A percentile compares a stretch with the other conserved stretches of the same genome.
These are phyloP conservation scores for Drosophila percnosoma DNA, from an alignment of 2,888 invertebrate species.

Conservation along the genomic window DNA sequence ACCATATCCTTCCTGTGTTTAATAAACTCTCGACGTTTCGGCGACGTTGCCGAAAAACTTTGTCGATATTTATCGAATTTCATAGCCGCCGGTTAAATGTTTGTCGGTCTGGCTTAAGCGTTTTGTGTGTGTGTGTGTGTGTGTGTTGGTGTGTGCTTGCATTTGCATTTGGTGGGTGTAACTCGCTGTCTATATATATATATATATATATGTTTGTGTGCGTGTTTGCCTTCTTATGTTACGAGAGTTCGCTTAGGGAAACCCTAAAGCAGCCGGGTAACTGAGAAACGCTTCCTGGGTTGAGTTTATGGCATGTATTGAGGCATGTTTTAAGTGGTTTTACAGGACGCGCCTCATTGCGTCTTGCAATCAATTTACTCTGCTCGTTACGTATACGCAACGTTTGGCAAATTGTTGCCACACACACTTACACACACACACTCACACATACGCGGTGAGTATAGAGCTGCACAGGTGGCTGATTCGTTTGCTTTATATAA, in stretches of 20 bases:
- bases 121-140: slow-evolving; percentile 17
- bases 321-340: slow-evolving; percentile 83
- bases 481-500: slow-evolving; percentile 22
- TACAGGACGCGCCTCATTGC: slow-evolving; percentile 84
- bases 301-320: slow-evolving; percentile 82
- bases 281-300: slow-evolving; percentile 43
- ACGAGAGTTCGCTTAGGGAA: slow-evolving; percentile 41
- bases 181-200: slow-evolving; percentile 8
- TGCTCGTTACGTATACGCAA: slow-evolving; percentile 69
- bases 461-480: slow-evolving; percentile 46
- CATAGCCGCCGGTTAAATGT: slow-evolving; percentile 78
- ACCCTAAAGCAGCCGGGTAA: slow-evolving; percentile 25
- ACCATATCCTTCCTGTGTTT: slow-evolving; percentile 74
- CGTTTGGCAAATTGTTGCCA: slow-evolving; percentile 59
- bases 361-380: slow-evolving; percentile 80
- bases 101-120: slow-evolving; percentile 61
- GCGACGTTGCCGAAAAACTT: slow-evolving; percentile 52
- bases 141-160: slow-evolving; percentile 31
- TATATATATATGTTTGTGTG: slow-evolving; percentile 2
- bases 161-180: slow-evolving; percentile 39
- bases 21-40: slow-evolving; percentile 61
- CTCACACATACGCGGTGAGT: background rate
- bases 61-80: slow-evolving; percentile 81
- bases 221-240: slow-evolving; percentile 29
- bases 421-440: slow-evolving; percentile 25